phyloP scores from a whole-genome alignment of 2,888 invertebrate genomes.

The Diarsia rubi region DNA sequence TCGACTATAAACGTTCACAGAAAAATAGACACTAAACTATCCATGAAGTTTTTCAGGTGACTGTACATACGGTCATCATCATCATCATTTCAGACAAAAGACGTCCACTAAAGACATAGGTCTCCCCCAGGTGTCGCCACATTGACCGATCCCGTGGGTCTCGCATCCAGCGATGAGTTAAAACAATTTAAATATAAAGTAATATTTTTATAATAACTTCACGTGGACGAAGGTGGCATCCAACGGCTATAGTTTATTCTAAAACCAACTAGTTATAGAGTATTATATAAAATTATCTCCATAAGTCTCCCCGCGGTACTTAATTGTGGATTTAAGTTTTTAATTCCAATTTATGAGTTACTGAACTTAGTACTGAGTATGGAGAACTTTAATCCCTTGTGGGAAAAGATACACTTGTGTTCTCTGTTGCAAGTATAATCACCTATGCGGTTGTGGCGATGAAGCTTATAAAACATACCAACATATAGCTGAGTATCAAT shows the following conservation, averaged over 20 bases:
- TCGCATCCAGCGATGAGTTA: no score
- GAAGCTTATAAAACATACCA: neutral
- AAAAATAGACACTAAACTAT: no score
- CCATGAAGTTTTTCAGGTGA: no score
- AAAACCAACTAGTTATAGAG: slow-evolving; percentile 21
- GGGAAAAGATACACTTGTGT: neutral
- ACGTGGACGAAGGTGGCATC: no score
- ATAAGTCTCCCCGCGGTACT: neutral
- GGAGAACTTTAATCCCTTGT: neutral
- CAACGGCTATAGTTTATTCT: slow-evolving; percentile 33
- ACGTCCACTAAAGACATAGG: no score
- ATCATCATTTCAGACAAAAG: no score
- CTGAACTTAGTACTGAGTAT: neutral
- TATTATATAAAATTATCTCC: slow-evolving; percentile 21
- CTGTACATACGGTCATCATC: no score
- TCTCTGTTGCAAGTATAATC: neutral
- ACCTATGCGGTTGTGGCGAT: neutral
- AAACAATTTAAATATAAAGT: no score
- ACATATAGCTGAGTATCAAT: neutral
- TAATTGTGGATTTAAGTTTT: slow-evolving; percentile 3
- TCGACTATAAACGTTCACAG: no score
- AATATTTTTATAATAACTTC: no score
- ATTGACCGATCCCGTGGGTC: no score
- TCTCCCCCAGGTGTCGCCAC: no score
- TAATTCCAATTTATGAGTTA: slow-evolving; percentile 7